Base-by-base conservation (phyloP, 2,797 vertebrate genomes). In the Pangasius djambal region DNA sequence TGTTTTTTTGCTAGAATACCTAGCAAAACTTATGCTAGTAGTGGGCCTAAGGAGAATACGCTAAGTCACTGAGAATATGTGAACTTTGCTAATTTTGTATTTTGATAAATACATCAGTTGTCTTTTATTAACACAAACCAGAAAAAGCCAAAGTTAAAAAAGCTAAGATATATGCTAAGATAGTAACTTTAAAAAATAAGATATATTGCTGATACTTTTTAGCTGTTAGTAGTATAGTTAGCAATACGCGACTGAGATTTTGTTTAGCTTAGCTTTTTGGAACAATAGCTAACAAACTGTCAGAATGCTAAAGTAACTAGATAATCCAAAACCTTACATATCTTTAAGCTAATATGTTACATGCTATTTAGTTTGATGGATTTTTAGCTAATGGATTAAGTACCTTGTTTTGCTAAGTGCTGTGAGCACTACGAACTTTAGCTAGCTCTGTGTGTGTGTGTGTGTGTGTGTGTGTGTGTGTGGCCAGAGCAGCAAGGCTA, bases 401-500 rank as follows among this genome's bases (percentile, higher is more conserved):
- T 40, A 63, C 59, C 59, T 63, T 83, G 59, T 83, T 83, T 83
- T 83, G 37, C 59, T 63, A 37, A 37, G 55, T 59, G 78, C 52
- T 81, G 13, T 37, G 81, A 65, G 3, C 40, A n/a, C 12, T 61
- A 61, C 61, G 57, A 40, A 63, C 34, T 28, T 83, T 15, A 79
- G 3, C 3, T 20, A 61, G 79, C 10, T 9, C 1, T 52, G 77
- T 37, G 55, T 37, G 44, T 77, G 74, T 77, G 44, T 77, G 40
- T n/a, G 48, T 50, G 25, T 77, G 72, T 75, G 75, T 44, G n/a
- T 57, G 50, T 55, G 34, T 82, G 79, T 61, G 31, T 59, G 18
- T 65, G 16, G 65, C 84, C 77, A 83, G 89, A 57, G 84, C 88
- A 86, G 63, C 34, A 59, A 28, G 40, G 52, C 37, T 89, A 70